Conservation (phyloP, 1,140 invertebrate genomes). For the Heliconius congener region DNA sequence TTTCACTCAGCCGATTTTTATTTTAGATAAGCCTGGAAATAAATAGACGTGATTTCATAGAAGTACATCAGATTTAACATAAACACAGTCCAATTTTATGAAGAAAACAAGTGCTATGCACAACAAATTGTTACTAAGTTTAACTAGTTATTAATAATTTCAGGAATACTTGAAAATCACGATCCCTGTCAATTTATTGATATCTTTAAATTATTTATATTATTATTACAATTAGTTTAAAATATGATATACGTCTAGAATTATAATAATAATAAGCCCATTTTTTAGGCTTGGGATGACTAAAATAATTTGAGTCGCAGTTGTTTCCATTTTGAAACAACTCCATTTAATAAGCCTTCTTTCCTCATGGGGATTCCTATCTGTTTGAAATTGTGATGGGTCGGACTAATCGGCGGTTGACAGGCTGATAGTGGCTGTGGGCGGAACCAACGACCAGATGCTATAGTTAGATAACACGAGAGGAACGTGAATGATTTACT, state of each 20-base stretch:
- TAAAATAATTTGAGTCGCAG: conserved; percentile 6
- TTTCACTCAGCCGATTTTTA: conserved; percentile 39
- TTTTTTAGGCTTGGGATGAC: neutral
- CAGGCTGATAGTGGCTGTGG: conserved; percentile 35
- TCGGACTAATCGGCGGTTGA: conserved; percentile 39
- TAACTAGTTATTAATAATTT: too few species aligned
- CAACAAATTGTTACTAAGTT: neutral
- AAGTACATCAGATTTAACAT: conserved; percentile 30
- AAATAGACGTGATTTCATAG: conserved; percentile 31
- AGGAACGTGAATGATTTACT: conserved; percentile 6
- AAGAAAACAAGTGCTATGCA: neutral
- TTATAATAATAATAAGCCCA: too few species aligned
- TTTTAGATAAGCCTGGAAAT: conserved; percentile 38
- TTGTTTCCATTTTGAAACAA: conserved; percentile 28
- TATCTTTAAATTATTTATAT: too few species aligned
- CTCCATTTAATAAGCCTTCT: conserved; percentile 23
- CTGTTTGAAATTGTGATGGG: conserved; percentile 26
- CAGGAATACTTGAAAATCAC: too few species aligned
- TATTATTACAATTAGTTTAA: too few species aligned
- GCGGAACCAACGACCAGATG: conserved; percentile 29
- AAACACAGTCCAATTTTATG: neutral
- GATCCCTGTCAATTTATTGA: too few species aligned
- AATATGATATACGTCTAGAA: too few species aligned
- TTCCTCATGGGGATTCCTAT: conserved; percentile 30
- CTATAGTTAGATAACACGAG: conserved; percentile 21